phyloP scores from a whole-genome alignment of 2,113 vertebrate genomes.

The Nerophis lumbriciformis region DNA sequence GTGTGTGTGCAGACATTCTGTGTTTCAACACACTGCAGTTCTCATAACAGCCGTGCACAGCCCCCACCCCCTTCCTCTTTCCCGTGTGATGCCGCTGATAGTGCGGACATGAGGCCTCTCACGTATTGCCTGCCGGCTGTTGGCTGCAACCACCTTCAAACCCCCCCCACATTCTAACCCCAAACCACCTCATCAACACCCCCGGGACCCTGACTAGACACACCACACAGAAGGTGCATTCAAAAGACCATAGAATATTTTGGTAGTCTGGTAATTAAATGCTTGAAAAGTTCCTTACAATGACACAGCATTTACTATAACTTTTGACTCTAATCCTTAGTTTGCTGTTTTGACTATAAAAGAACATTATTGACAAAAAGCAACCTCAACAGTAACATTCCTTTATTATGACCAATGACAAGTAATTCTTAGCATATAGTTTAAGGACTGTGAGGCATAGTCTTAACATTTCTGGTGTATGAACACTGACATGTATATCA shows the following conservation, averaged over 20 bases:
- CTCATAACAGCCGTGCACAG: constrained; percentile 58
- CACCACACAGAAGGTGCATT: constrained; percentile 54
- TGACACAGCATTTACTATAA: too few species aligned
- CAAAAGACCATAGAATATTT: constrained; percentile 43
- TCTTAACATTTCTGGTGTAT: constrained; percentile 18
- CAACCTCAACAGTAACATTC: too few species aligned
- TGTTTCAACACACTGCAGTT: constrained; percentile 69
- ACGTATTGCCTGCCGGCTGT: constrained; percentile 68
- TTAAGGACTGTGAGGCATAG: constrained; percentile 33
- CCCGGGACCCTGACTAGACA: constrained; percentile 47
- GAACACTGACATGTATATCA: constrained; percentile 12
- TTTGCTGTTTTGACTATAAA: not conserved
- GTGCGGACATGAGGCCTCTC: constrained; percentile 63
- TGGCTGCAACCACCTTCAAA: constrained; percentile 10
- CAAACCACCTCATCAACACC: constrained; percentile 21
- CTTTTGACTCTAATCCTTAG: too few species aligned
- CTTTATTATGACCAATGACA: too few species aligned
- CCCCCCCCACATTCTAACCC: constrained; percentile 9
- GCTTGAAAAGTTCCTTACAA: too few species aligned
- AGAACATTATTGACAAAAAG: too few species aligned
- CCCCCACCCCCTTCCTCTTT: constrained; percentile 48
- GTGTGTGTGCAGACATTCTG: constrained; percentile 48
- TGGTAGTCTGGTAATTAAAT: constrained; percentile 16
- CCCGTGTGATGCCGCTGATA: constrained; percentile 62
- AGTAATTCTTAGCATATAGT: not conserved